A percentile compares a stretch with the other conserved stretches of the same genome.
These are phyloP conservation scores for Etheostoma spectabile DNA, from an alignment of 2,113 vertebrate genomes.

Conservation along the genomic window DNA sequence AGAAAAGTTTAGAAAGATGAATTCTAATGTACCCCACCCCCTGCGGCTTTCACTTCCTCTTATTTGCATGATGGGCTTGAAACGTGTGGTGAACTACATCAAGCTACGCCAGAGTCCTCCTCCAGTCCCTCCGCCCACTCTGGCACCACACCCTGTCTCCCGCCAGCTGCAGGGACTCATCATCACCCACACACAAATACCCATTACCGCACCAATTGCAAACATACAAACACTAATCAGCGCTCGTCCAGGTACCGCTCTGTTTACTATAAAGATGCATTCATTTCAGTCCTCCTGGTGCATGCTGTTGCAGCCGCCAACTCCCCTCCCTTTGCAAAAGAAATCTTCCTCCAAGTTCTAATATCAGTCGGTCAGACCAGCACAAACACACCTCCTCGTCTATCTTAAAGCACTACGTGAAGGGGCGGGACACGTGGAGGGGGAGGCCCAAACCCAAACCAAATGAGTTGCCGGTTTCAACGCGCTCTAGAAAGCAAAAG, in stretches of 20 bases:
- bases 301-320: slow-evolving; percentile 18
- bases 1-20: background rate
- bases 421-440: slow-evolving; percentile 35
- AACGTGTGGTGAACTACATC: slow-evolving; percentile 10
- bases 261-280: slow-evolving; percentile 51
- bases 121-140: slow-evolving; percentile 15
- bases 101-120: slow-evolving; percentile 18
- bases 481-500: slow-evolving; percentile 45
- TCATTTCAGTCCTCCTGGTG: background rate
- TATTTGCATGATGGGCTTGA: slow-evolving; percentile 36
- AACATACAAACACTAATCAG: slow-evolving; percentile 40
- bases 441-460: slow-evolving; percentile 46
- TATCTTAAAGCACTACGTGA: slow-evolving; percentile 22
- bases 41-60: slow-evolving; percentile 70
- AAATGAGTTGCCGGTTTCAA: slow-evolving; percentile 43
- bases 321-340: background rate
- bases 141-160: slow-evolving; percentile 56
- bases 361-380: slow-evolving; percentile 37
- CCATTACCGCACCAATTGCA: slow-evolving; percentile 36
- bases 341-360: slow-evolving; percentile 34
- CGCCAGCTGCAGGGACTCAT: slow-evolving; percentile 47
- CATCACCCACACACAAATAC: slow-evolving; percentile 31
- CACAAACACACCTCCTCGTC: slow-evolving; percentile 36
- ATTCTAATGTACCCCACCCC: slow-evolving; percentile 24
- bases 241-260: background rate